A percentile compares a stretch with the other conserved stretches of the same genome.
These are phyloP conservation scores for Paracanthobrama guichenoti DNA, from an alignment of 2,113 vertebrate genomes.

Conservation along the genomic window DNA sequence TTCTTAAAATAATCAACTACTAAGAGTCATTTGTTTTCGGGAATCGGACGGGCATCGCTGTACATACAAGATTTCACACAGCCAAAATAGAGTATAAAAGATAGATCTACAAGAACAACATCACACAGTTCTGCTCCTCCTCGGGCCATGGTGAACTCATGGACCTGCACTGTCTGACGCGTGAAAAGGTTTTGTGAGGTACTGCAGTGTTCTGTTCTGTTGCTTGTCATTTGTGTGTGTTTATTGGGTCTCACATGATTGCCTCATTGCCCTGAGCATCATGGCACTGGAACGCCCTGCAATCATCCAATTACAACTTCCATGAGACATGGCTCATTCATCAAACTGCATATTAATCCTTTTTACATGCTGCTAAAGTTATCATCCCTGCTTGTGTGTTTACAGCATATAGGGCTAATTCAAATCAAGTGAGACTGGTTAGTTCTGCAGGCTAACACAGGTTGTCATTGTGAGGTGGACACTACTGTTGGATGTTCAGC, in stretches of 20 bases:
- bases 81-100: not conserved
- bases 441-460: not conserved
- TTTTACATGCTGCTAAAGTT: not conserved
- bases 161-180: not conserved
- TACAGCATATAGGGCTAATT: not conserved
- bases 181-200: not conserved
- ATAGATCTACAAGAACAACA: not conserved
- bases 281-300: conserved; percentile 25
- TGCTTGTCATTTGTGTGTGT: conserved; percentile 14
- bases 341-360: not conserved
- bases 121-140: not conserved
- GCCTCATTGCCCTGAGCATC: conserved; percentile 21
- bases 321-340: conserved; percentile 1
- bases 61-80: too few relatives aligned
- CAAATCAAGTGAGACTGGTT: conserved; percentile 38
- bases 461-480: not conserved
- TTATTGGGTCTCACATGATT: conserved; percentile 28
- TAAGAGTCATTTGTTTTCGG: too few relatives aligned
- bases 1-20: too few relatives aligned
- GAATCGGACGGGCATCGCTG: too few relatives aligned
- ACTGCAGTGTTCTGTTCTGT: not conserved
- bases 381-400: conserved; percentile 4
- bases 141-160: not conserved
- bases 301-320: conserved; percentile 22
- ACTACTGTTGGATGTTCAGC: not conserved